Evolutionary conservation across 2,888 invertebrate genomes (phyloP), one percentile per base, ranked within the genome.

Genomic region (Copidosoma aretas): DNA sequence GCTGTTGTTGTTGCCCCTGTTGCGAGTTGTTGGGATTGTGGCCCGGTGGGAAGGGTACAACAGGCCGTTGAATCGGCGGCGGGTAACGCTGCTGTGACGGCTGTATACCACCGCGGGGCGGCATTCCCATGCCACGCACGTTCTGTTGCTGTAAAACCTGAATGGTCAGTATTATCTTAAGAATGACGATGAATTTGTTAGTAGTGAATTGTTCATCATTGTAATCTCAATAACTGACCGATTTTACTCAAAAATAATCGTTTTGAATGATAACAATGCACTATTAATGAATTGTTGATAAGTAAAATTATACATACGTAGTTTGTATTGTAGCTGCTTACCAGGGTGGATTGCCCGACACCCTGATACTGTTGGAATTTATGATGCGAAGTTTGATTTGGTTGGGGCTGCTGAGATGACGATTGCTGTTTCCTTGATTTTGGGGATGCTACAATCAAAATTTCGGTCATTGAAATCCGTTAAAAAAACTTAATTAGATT

Each of bases 321-420:
- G 79, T 77, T 80, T 32, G 32, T 32, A 78, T 64, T 78, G 78
- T 80, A 81, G 80, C 78, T 78, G 79, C 81, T 81, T 80, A 83
- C 84, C 82, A 84, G 77, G 80, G 82, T 79, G 79, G 84, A 83
- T 77, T 83, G 86, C 76, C 84, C 84, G 73, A 86, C 86, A 71
- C 84, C 82, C 79, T 85, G 86, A 80, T 87, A 87, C 72, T 86
- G 84, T 71, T 82, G 84, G 74, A 86, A 87, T 76, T 87, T 87
- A 75, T 87, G 87, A 75, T 87, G 86, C 76, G 87, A 87, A 14
- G 87, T 87, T 10, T 87, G 87, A 76, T 86, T 87, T 69, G 86
- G 87, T 73, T 87, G 87, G 19, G 86, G 86, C 70, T 86, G 87
- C 73, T 83, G 84, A n/a, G 82, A 81, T 41, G 82, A 77, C 10